phyloP scores from a whole-genome alignment of 2,113 vertebrate species.

The Pygathrix nemaeus region DNA sequence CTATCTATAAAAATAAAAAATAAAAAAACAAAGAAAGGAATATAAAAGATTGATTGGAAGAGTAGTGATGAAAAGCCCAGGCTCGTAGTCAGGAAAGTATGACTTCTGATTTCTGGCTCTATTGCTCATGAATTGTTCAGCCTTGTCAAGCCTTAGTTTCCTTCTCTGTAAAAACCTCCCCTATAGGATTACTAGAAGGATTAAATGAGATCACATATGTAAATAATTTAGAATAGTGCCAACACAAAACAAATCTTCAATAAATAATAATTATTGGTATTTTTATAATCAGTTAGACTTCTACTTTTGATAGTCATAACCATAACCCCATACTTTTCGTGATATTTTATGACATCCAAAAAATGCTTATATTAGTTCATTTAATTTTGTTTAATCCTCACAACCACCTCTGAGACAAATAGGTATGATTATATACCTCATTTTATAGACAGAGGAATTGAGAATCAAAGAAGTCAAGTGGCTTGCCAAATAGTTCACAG shows the following conservation, averaged over 20 bases:
- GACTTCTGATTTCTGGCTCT: neutral
- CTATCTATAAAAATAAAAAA: neutral
- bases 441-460: neutral
- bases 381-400: neutral
- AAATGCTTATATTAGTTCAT: neutral
- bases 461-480: neutral
- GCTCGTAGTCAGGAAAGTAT: neutral
- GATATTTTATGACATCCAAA: neutral
- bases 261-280: neutral
- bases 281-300: neutral
- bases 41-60: neutral
- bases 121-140: neutral
- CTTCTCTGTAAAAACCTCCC: neutral
- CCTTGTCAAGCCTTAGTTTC: neutral
- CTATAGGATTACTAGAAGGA: neutral
- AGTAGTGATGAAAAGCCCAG: neutral
- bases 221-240: neutral
- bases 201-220: neutral
- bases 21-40: neutral
- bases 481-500: neutral
- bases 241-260: neutral
- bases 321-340: neutral
- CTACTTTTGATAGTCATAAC: neutral
- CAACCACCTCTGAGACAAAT: neutral
- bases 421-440: neutral